A percentile compares a stretch with the other conserved stretches of the same genome.
phyloP scores from a whole-genome alignment of 2,113 vertebrate genomes.

The Nyctereutes procyonoides region DNA sequence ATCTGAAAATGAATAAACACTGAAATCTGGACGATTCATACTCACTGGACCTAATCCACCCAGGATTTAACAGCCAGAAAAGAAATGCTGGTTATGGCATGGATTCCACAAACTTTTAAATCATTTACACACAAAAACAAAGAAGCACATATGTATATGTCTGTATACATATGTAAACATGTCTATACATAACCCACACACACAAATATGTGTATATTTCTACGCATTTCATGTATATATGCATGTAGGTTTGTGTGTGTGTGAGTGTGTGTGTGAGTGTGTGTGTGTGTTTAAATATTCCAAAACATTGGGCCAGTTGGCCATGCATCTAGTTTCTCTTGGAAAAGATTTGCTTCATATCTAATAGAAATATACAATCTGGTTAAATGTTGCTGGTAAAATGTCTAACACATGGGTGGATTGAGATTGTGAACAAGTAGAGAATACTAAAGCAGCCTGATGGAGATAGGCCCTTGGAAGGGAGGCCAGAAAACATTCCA shows the following conservation, averaged over 20 bases:
- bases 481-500: conserved; percentile 80
- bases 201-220: conserved; percentile 71
- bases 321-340: conserved; percentile 76
- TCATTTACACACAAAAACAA: conserved; percentile 78
- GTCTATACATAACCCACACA: conserved; percentile 69
- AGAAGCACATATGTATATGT: conserved; percentile 77
- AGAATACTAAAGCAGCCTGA: conserved; percentile 80
- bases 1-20: conserved; percentile 76
- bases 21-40: conserved; percentile 75
- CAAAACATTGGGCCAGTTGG: conserved; percentile 78
- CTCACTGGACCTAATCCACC: conserved; percentile 75
- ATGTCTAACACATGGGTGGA: conserved; percentile 81
- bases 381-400: conserved; percentile 81
- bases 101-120: conserved; percentile 67
- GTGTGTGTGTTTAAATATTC: conserved; percentile 71
- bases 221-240: conserved; percentile 74
- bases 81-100: conserved; percentile 66
- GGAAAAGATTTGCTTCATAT: conserved; percentile 69
- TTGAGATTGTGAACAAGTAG: conserved; percentile 70
- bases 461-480: conserved; percentile 85
- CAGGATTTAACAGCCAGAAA: conserved; percentile 75
- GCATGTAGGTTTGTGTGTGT: conserved; percentile 49
- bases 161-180: conserved; percentile 73
- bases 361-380: conserved; percentile 74
- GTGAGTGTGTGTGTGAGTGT: not conserved